These are phyloP conservation scores for Byasa hedistus DNA, from an alignment of 2,888 invertebrate genomes.

Conservation along the genomic window DNA sequence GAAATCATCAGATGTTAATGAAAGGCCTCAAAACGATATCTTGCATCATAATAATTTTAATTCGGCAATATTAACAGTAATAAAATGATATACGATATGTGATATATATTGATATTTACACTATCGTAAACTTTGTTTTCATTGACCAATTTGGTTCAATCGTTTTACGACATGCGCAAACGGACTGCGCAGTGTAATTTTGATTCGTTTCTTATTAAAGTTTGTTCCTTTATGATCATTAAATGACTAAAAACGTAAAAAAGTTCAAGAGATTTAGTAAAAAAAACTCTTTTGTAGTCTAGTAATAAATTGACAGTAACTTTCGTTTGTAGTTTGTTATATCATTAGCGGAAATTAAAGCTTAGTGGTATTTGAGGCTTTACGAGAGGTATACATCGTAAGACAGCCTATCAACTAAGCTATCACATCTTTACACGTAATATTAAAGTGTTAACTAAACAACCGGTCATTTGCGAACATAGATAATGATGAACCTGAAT, in stretches of 20 bases:
- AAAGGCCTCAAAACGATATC: background rate
- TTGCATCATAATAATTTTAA: constrained; percentile 25
- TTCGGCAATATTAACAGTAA: constrained; percentile 25
- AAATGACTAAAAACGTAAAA: background rate
- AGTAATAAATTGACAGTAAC: no score
- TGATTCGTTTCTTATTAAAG: constrained; percentile 3
- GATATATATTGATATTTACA: constrained; percentile 19
- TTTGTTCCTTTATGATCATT: background rate
- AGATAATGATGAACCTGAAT: constrained; percentile 22
- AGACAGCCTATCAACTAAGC: no score
- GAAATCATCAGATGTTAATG: no score
- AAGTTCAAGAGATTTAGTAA: no score
- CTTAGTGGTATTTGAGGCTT: no score
- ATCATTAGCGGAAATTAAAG: no score
- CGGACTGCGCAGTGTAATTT: constrained; percentile 11
- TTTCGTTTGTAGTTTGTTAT: no score
- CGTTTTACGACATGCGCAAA: constrained; percentile 24
- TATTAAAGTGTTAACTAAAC: constrained; percentile 1
- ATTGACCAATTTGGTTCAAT: constrained; percentile 27
- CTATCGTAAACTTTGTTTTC: constrained; percentile 19
- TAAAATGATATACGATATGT: constrained; percentile 19
- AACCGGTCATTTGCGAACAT: background rate
- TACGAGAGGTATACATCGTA: no score
- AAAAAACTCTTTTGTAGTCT: no score
- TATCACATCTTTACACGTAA: background rate